Percentiles rank a stretch among this genome's conserved stretches.
Evolutionary conservation across 2,113 vertebrate species (phyloP).

Genomic region (Lepisosteus oculatus): DNA sequence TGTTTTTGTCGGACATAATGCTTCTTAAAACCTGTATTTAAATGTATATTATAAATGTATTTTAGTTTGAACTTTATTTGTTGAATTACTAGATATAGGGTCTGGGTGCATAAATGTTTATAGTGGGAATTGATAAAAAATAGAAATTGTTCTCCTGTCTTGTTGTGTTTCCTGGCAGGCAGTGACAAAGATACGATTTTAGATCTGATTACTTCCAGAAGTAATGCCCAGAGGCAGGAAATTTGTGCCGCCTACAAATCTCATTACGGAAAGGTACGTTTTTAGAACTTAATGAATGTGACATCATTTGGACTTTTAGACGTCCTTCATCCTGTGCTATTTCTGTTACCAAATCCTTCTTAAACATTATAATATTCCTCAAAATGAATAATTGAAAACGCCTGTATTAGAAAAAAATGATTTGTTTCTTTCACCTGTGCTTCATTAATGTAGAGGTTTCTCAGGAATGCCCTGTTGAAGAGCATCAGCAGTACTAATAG

Average conservation of each 20-base stretch:
- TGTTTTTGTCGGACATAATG: no score
- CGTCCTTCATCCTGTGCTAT: neutral
- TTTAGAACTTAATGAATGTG: no score
- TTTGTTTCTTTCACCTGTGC: neutral
- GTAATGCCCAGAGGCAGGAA: slow-evolving; percentile 86
- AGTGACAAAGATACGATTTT: slow-evolving; percentile 95
- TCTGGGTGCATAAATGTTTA: no score
- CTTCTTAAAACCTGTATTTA: no score
- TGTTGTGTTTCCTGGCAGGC: slow-evolving; percentile 58
- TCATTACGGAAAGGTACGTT: slow-evolving; percentile 83
- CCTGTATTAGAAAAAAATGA: neutral
- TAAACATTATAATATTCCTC: neutral
- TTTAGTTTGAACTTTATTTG: no score
- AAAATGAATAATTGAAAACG: neutral
- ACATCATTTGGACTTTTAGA: neutral
- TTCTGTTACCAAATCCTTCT: neutral
- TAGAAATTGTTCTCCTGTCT: no score
- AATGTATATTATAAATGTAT: no score
- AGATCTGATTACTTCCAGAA: slow-evolving; percentile 83
- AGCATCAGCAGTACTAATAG: no score
- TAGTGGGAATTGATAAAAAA: no score
- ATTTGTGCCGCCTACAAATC: slow-evolving; percentile 83
- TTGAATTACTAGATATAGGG: no score
- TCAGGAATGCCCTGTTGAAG: no score
- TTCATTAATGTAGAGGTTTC: no score